A percentile compares a stretch with the other conserved stretches of the same genome.
Conservation (phyloP, 2,113 vertebrate genomes). For the Rhinopomastus cyanomelas region DNA sequence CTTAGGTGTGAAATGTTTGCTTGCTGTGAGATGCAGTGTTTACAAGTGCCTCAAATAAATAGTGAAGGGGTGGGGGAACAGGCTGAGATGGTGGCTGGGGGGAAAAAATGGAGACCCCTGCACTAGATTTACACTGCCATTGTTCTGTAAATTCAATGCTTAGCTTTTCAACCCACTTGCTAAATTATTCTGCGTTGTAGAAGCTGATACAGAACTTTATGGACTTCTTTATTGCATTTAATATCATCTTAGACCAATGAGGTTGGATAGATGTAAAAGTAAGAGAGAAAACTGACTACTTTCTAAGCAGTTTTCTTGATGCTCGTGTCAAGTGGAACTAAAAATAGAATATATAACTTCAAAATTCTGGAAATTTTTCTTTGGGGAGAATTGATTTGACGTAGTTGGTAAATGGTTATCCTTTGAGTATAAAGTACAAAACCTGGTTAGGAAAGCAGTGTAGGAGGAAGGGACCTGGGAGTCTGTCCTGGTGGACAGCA, state of each 20-base stretch:
- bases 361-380: neutral
- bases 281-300: neutral
- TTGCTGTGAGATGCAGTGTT: neutral
- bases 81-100: neutral
- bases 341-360: neutral
- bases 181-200: neutral
- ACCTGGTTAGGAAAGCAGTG: no score
- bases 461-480: no score
- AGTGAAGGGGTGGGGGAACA: no score
- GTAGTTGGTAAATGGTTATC: neutral
- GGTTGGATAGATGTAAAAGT: neutral
- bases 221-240: neutral
- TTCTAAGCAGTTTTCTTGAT: neutral
- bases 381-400: fast-evolving
- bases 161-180: neutral
- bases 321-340: neutral
- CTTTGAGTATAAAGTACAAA: neutral
- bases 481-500: no score
- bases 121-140: neutral
- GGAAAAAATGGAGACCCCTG: neutral
- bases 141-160: neutral
- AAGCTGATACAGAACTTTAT: neutral
- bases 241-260: neutral
- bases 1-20: neutral
- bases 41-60: neutral